Percentiles rank a stretch among this genome's conserved stretches.
phyloP scores from a whole-genome alignment of 2,797 vertebrate species.

The Avahi laniger region DNA sequence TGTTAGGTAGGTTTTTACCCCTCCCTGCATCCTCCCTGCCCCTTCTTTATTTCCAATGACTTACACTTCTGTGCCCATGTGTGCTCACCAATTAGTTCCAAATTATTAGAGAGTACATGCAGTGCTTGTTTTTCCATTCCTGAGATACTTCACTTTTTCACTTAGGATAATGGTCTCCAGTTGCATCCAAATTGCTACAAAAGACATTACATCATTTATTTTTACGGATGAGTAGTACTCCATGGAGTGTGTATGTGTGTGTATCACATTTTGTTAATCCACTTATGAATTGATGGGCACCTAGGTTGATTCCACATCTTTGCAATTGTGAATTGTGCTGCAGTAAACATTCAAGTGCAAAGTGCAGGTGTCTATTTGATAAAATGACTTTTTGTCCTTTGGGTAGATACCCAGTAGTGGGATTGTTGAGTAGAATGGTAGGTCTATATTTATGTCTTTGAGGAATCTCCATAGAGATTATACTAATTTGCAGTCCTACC shows the following conservation, averaged over 20 bases:
- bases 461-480: background rate
- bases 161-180: background rate
- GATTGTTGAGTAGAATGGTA: background rate
- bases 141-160: background rate
- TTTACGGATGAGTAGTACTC: background rate
- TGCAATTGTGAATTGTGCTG: background rate
- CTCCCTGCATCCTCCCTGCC: background rate
- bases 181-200: background rate
- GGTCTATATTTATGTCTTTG: background rate
- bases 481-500: background rate
- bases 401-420: background rate
- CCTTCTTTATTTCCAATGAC: background rate
- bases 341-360: background rate
- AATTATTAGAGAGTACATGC: background rate
- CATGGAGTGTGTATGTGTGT: too few relatives aligned
- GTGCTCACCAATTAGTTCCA: background rate
- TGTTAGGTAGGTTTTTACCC: background rate
- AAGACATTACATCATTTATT: background rate
- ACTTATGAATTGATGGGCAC: background rate
- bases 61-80: background rate
- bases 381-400: too few relatives aligned
- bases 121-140: background rate
- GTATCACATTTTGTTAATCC: background rate
- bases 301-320: background rate
- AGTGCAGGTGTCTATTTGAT: background rate